Conservation (phyloP, 2,113 vertebrate genomes). For the Apaloderma vittatum region DNA sequence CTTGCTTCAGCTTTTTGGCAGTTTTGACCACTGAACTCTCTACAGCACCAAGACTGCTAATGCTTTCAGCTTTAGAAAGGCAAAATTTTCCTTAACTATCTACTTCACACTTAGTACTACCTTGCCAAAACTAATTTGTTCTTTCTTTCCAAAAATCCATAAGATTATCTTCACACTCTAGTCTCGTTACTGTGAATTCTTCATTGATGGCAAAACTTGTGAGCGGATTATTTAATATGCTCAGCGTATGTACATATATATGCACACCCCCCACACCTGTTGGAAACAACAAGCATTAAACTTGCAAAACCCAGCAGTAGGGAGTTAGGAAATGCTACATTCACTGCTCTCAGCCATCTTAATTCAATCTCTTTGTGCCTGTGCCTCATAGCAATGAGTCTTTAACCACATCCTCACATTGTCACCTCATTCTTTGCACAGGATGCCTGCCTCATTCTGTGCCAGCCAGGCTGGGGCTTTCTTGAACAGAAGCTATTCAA, state of each 20-base stretch:
- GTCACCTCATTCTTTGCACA: constrained; percentile 67
- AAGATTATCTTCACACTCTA: not conserved
- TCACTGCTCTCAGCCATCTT: constrained; percentile 44
- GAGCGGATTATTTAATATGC: not conserved
- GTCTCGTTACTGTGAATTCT: not conserved
- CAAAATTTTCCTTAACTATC: not conserved
- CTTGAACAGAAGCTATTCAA: constrained; percentile 55
- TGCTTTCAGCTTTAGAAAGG: not conserved
- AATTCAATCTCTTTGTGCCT: constrained; percentile 50
- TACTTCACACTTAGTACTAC: not conserved
- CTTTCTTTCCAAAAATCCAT: not conserved
- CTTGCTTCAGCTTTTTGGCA: not conserved
- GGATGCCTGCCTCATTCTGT: constrained; percentile 61
- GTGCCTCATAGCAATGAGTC: not conserved
- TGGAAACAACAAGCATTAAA: not conserved
- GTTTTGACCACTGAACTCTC: not conserved
- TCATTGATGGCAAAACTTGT: not conserved
- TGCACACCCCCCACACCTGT: fast-evolving
- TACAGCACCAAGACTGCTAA: not conserved
- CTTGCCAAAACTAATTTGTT: not conserved
- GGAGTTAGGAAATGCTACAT: not conserved
- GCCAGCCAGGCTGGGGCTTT: constrained; percentile 50
- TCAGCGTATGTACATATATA: not conserved
- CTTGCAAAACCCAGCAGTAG: not conserved
- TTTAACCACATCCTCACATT: constrained; percentile 65